Percentiles rank a stretch among this genome's conserved stretches.
These are phyloP conservation scores for Castor canadensis DNA, from an alignment of 2,113 vertebrate species.

Conservation along the genomic window DNA sequence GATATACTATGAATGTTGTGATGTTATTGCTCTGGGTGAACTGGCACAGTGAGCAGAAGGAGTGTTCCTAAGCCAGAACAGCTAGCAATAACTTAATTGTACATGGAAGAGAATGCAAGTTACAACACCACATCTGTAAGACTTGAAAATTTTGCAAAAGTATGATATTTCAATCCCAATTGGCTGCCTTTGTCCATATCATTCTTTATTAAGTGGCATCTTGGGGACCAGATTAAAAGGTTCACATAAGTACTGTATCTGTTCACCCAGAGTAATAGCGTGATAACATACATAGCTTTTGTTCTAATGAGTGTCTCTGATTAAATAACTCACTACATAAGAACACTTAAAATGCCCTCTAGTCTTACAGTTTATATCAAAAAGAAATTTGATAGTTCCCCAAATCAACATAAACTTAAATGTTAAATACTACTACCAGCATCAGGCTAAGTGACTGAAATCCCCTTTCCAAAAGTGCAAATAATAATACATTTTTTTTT, in stretches of 20 bases:
- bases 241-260: no score
- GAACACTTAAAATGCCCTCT: background rate
- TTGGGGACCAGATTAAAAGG: background rate
- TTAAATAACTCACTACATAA: background rate
- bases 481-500: background rate
- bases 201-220: no score
- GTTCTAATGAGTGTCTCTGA: background rate
- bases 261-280: no score
- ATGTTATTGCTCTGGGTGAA: background rate
- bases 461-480: background rate
- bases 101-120: rapidly evolving
- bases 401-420: background rate
- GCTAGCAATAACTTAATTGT: background rate
- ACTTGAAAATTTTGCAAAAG: background rate
- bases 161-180: background rate
- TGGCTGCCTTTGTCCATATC: background rate
- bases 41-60: background rate
- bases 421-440: background rate
- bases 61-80: background rate
- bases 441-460: background rate
- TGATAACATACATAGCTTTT: background rate
- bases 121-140: background rate
- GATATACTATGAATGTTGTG: background rate
- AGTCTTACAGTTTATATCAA: background rate
- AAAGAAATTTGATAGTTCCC: background rate